These are phyloP conservation scores for Onychomys torridus DNA, from an alignment of 2,797 vertebrate species.

Conservation along the genomic window DNA sequence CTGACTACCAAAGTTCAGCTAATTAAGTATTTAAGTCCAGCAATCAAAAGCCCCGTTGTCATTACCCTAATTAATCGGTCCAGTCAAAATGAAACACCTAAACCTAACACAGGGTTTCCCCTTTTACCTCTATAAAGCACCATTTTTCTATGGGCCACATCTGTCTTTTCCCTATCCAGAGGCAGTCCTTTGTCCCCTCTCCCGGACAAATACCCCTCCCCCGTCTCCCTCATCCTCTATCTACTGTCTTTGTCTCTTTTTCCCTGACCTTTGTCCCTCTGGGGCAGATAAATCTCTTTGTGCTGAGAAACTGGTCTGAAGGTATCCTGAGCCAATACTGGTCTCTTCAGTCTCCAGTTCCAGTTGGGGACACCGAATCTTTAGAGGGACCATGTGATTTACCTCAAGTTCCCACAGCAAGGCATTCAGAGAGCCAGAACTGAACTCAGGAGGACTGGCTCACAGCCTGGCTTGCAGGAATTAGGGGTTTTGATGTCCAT, in stretches of 20 bases:
- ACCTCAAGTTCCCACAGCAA: neutral
- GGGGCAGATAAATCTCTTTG: neutral
- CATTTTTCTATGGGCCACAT: neutral
- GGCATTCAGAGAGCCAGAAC: neutral
- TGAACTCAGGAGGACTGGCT: neutral
- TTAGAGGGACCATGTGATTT: constrained; percentile 3
- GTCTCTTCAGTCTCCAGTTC: neutral
- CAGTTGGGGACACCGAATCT: neutral
- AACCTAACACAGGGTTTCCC: neutral
- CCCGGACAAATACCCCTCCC: neutral
- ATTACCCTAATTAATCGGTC: neutral
- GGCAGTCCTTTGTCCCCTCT: neutral
- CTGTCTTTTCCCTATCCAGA: neutral
- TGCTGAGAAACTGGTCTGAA: neutral
- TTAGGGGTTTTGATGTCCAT: neutral
- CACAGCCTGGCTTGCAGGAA: neutral
- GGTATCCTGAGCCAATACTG: neutral
- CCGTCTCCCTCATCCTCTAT: neutral
- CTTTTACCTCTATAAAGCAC: neutral
- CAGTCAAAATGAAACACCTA: neutral
- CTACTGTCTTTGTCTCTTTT: neutral
- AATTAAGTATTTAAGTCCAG: neutral
- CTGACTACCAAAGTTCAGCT: neutral
- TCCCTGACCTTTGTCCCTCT: neutral
- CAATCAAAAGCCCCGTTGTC: neutral